Evolutionary conservation across 2,113 vertebrate genomes (phyloP).

Genomic region (Clupea harengus): DNA sequence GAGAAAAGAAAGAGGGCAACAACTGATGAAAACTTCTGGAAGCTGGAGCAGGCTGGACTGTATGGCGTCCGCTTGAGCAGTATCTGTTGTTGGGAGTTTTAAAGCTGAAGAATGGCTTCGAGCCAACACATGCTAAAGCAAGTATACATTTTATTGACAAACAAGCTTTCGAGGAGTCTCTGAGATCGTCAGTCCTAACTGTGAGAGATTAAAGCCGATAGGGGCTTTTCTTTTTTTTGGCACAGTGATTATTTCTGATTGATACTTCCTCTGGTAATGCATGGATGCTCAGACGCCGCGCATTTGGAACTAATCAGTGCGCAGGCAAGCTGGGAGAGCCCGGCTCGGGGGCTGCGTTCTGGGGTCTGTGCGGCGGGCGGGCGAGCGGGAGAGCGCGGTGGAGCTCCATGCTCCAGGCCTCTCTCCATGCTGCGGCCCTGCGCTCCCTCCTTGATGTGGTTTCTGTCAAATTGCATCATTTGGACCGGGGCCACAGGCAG

Average conservation of each 20-base stretch:
- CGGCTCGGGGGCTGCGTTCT: slow-evolving; percentile 3
- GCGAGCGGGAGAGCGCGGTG: background rate
- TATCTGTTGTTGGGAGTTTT: background rate
- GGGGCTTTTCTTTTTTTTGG: background rate
- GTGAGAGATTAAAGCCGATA: background rate
- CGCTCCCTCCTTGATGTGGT: slow-evolving; percentile 50
- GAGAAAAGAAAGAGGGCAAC: background rate
- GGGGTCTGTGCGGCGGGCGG: slow-evolving; percentile 7
- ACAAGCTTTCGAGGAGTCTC: background rate
- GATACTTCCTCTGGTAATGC: slow-evolving; percentile 30
- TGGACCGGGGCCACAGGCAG: slow-evolving; percentile 51
- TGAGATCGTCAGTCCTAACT: slow-evolving; percentile 2
- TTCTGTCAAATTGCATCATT: slow-evolving; percentile 61
- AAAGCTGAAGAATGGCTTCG: background rate
- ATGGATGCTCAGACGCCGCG: slow-evolving; percentile 31
- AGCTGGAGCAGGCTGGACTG: background rate
- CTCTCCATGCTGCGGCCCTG: slow-evolving; percentile 32
- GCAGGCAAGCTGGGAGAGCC: slow-evolving; percentile 32
- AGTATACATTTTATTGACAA: background rate
- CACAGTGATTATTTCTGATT: slow-evolving; percentile 39
- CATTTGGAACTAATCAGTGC: slow-evolving; percentile 53
- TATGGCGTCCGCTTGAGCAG: background rate
- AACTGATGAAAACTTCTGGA: background rate
- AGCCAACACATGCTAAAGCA: background rate
- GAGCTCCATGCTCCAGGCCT: slow-evolving; percentile 29